phyloP scores from a whole-genome alignment of 2,113 vertebrate genomes.

The Daubentonia madagascariensis region DNA sequence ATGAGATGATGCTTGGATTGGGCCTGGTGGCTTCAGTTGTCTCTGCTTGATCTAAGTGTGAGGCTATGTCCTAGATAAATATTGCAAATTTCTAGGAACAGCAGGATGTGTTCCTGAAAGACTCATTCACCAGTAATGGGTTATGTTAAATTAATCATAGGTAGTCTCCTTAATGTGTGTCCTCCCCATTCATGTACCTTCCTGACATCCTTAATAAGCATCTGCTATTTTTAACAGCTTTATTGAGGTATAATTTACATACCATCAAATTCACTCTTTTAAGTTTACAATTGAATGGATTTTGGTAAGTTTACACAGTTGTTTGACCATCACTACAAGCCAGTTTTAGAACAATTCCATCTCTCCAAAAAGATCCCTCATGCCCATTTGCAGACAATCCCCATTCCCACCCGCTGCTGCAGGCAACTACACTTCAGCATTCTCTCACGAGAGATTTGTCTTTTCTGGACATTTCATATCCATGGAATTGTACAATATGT shows the following conservation, averaged over 20 bases:
- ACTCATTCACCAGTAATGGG: conserved; percentile 7
- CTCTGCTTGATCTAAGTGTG: conserved; percentile 47
- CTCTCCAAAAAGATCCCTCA: neutral
- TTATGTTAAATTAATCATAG: conserved; percentile 55
- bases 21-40: conserved; percentile 42
- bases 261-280: neutral
- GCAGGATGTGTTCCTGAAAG: conserved; percentile 60
- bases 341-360: neutral
- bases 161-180: conserved; percentile 6
- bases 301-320: conserved; percentile 26
- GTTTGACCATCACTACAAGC: neutral
- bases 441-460: neutral
- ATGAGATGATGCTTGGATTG: conserved; percentile 27
- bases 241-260: conserved; percentile 55
- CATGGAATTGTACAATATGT: neutral
- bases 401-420: neutral
- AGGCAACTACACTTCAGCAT: neutral
- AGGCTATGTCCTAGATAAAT: conserved; percentile 27
- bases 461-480: neutral
- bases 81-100: neutral
- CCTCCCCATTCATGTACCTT: neutral
- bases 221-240: conserved; percentile 51
- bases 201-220: conserved; percentile 36
- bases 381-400: neutral
- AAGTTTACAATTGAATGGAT: neutral